Evolutionary conservation across 2,113 vertebrate genomes (phyloP).

Genomic region (Gracilinanus agilis): DNA sequence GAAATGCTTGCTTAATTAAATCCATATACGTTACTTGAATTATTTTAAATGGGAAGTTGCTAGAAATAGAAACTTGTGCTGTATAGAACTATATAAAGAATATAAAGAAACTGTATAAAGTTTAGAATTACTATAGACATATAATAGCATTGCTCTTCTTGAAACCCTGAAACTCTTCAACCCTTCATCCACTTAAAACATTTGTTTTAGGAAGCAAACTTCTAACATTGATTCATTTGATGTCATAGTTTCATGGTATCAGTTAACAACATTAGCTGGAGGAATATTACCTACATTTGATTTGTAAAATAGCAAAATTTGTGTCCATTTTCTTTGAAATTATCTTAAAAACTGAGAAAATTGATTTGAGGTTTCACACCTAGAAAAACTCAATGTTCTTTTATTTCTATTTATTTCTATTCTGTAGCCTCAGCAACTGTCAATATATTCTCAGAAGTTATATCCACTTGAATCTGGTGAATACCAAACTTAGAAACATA

Average conservation of each 20-base stretch:
- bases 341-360: background rate
- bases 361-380: background rate
- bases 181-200: background rate
- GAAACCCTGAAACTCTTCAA: background rate
- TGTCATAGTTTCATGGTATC: background rate
- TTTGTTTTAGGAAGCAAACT: background rate
- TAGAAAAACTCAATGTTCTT: background rate
- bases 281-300: background rate
- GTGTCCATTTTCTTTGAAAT: background rate
- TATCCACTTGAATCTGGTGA: conserved; percentile 9
- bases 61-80: background rate
- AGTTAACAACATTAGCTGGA: background rate
- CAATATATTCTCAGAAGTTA: background rate
- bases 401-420: background rate
- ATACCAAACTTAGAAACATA: background rate
- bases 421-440: background rate
- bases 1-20: background rate
- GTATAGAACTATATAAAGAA: no score
- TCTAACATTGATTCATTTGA: background rate
- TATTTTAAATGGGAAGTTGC: background rate
- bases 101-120: no score
- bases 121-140: background rate
- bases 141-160: background rate
- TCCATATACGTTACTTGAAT: background rate
- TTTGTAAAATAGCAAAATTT: background rate